Conservation (phyloP, 2,113 vertebrate genomes). For the Tragelaphus strepsiceros region DNA sequence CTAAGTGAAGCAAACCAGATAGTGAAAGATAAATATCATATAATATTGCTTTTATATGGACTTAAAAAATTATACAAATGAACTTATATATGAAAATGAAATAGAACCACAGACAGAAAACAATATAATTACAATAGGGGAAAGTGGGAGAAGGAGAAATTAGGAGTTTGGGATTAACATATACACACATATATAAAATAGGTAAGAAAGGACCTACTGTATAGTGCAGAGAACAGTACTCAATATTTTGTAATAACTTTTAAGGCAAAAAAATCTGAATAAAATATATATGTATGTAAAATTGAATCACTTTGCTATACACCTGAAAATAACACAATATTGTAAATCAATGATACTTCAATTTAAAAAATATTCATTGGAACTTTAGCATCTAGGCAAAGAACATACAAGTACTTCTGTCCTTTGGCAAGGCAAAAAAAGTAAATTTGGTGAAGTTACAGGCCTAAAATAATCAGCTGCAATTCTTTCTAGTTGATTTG, state of each 20-base stretch:
- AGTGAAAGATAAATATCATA: neutral
- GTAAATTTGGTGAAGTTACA: conserved; percentile 42
- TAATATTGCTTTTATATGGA: neutral
- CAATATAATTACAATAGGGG: neutral
- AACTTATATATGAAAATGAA: neutral
- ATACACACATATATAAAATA: neutral
- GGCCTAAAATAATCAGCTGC: conserved; percentile 29
- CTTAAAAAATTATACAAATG: neutral
- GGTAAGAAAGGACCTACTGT: neutral
- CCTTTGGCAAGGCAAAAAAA: conserved; percentile 12
- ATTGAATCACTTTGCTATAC: neutral
- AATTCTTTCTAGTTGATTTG: conserved; percentile 51
- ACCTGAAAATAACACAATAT: neutral
- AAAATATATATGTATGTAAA: neutral
- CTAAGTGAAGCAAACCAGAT: neutral
- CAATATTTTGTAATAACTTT: neutral
- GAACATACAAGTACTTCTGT: conserved; percentile 36
- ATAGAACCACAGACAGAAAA: neutral
- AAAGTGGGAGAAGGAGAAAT: neutral
- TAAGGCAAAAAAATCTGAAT: neutral
- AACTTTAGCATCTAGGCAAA: conserved; percentile 8
- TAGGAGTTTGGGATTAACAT: neutral
- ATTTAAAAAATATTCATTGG: neutral
- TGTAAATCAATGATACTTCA: neutral
- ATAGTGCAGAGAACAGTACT: neutral